Conservation (phyloP, 2,113 vertebrate species). For the Glareola pratincola region DNA sequence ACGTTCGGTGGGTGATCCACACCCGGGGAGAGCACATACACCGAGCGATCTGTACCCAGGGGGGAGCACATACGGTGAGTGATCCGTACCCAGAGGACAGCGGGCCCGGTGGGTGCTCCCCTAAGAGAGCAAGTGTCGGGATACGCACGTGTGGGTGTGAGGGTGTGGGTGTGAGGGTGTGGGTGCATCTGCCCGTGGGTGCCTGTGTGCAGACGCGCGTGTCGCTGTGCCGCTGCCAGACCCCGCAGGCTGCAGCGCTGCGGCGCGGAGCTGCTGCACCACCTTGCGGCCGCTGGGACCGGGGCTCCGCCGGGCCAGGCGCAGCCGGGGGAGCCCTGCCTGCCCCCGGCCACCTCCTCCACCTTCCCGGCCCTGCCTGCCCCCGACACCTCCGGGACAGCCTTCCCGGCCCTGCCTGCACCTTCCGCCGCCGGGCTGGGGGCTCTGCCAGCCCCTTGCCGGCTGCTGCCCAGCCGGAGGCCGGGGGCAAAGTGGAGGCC, state of each 20-base stretch:
- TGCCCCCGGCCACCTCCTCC: rapidly evolving
- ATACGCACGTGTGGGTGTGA: too few species aligned
- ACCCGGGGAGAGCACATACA: too few species aligned
- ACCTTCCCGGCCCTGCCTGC: too few species aligned
- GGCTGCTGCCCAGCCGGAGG: neutral
- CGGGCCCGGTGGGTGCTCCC: neutral
- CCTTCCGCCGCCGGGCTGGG: neutral
- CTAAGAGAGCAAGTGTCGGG: rapidly evolving
- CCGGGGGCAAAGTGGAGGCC: neutral
- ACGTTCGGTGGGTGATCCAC: too few species aligned
- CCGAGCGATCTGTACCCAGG: too few species aligned
- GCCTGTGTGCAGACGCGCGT: neutral
- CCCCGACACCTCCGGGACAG: neutral
- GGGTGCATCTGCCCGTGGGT: neutral
- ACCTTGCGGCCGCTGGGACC: neutral
- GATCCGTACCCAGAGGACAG: too few species aligned
- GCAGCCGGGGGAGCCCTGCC: neutral
- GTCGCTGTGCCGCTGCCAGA: neutral
- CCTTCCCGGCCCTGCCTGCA: neutral
- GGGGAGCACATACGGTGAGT: too few species aligned
- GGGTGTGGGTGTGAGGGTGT: too few species aligned
- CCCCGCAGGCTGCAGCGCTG: neutral
- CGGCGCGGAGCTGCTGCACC: neutral
- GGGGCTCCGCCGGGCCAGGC: neutral
- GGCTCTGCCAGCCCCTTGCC: neutral